These are phyloP conservation scores for Tachina fera DNA, from an alignment of 2,888 invertebrate genomes.

Conservation along the genomic window DNA sequence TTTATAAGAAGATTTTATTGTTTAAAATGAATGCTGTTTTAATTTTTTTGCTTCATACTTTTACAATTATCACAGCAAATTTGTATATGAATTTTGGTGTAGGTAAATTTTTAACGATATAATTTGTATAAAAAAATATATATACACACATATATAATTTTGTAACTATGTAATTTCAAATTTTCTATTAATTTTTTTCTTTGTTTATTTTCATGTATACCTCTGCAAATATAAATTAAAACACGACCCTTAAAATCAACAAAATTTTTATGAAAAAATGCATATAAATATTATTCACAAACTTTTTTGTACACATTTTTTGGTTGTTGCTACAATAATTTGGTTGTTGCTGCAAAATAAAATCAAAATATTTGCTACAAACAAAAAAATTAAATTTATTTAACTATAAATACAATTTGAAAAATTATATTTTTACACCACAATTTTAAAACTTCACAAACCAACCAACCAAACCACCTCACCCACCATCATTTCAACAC, in stretches of 20 bases:
- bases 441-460: conserved; percentile 35
- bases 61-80: conserved; percentile 15
- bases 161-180: conserved; percentile 35
- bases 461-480: conserved; percentile 1
- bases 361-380: conserved; percentile 38
- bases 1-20: not conserved
- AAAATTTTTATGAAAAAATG: conserved; percentile 26
- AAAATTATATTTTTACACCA: conserved; percentile 37
- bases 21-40: not conserved
- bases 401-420: conserved; percentile 66
- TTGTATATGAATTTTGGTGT: conserved; percentile 46
- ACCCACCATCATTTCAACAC: conserved; percentile 23
- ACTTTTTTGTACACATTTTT: conserved; percentile 39
- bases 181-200: conserved; percentile 49
- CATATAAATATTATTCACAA: conserved; percentile 30
- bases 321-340: conserved; percentile 64
- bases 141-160: conserved; percentile 17
- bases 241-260: conserved; percentile 52
- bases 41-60: conserved; percentile 1
- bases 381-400: conserved; percentile 36
- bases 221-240: conserved; percentile 70
- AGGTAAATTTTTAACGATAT: conserved; percentile 31
- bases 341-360: conserved; percentile 65
- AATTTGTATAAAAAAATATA: not conserved
- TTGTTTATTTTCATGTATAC: conserved; percentile 73